Base-by-base conservation (phyloP, 1,140 invertebrate species). In the Laupala kohalensis region DNA sequence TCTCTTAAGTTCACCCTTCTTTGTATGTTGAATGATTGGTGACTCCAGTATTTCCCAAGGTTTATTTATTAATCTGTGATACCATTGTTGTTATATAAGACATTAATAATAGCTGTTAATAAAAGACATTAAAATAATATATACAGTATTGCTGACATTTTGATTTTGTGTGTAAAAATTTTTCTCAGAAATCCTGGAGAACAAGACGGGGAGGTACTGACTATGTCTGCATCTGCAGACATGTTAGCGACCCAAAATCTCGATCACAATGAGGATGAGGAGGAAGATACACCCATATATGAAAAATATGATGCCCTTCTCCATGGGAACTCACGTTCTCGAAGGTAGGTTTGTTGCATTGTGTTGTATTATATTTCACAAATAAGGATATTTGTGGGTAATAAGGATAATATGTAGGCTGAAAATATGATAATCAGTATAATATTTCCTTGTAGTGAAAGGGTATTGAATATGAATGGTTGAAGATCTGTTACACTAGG, bases 231-330 rank as follows among this genome's bases (percentile, higher is more conserved):
- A 5, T 86, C 86, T 65, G 88, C 91, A 0, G 90, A 96, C 75
- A 87, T 92, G 77, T 81, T 97, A 25, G 91, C 92, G 25, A 97
- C 94, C 0, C 86, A 87, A 68, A 89, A 93, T 79, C 85, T 86
- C 1, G 88, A 94, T 69, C 82, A 85, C 75, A 81, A 83, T 78
- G 85, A 81, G 75, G 77, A 74, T 76, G 75, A 84, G 81, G 80
- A 83, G 15, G 86, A 86, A 68, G 87, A 89, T 25, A 87, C 86
- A 0, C 84, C 87, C 6, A 86, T 97, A 67, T 98, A 92, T 81
- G 95, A 98, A 82, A 97, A 97, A 81, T 96, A 97, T 77, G 92
- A 98, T 83, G 87, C 92, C 0, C 80, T 97, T 4, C 82, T 98
- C 3, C 95, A 98, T 81, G 96, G 95, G 4, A 85, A 83, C 53